Evolutionary conservation across 2,113 vertebrate species (phyloP), one percentile per base, ranked within the genome.

Genomic region (Albula glossodonta): DNA sequence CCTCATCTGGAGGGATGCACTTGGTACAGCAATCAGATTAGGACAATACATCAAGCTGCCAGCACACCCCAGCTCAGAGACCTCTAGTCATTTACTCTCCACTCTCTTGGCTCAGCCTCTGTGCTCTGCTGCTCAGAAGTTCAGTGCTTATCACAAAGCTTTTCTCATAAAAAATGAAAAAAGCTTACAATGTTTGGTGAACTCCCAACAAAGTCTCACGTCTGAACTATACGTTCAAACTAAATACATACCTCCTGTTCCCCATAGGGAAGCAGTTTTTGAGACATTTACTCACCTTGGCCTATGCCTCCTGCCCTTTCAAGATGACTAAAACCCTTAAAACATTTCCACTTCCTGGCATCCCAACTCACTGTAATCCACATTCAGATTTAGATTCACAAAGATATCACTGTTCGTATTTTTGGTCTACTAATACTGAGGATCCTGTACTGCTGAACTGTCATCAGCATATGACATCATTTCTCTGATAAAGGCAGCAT

Each of bases 21-120:
- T 74, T 13, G 22, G 66, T 22, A 51, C 25, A 74, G 63, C 51
- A 4, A 13, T 49, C 48, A 52, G 56, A 78, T 78, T 86, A 63
- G 74, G 85, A 80, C 80, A 70, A 83, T 83, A 81, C 81, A 86
- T 86, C 81, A 86, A n/a, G 85, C 78, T 86, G 85, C 49, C 80
- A 78, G 2, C 25, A 49, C 0, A 25, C 80, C 51, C 7, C 1
- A 52, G 66, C 4, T 31, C 41, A 52, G 17, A 52, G 83, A 50
- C 63, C 48, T n/a, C 22, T 19, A 56, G 60, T 83, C 70, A 48
- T 25, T 63, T 41, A 15, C 11, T 52, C 8, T n/a, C 17, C 84
- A 81, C 70, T 83, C 41, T 70, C 48, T 51, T 57, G 22, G 50
- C 51, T 83, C 51, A 83, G 57, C 52, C 81, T 78, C 78, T 52